Conservation (phyloP, 2,888 invertebrate species). For the Netelia fuscicornis region DNA sequence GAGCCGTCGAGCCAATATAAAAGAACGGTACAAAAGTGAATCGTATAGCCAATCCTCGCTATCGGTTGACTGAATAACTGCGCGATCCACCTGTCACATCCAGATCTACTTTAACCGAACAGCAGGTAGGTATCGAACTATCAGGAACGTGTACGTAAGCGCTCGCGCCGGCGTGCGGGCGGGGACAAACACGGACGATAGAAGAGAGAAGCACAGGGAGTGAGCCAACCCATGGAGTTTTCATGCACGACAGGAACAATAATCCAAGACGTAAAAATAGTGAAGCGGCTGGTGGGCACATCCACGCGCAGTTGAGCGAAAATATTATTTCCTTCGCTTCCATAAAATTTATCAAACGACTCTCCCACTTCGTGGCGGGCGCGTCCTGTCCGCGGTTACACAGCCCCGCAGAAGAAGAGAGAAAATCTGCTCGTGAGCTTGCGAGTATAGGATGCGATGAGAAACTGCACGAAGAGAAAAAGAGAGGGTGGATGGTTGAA, state of each 20-base stretch:
- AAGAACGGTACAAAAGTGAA: constrained; percentile 60
- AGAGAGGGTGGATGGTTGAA: neutral
- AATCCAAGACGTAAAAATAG: constrained; percentile 21
- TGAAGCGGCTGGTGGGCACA: constrained; percentile 64
- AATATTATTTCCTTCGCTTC: constrained; percentile 79
- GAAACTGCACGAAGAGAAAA: constrained; percentile 17
- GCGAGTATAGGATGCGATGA: constrained; percentile 1
- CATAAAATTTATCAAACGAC: constrained; percentile 81
- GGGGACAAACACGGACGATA: neutral
- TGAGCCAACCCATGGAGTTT: neutral
- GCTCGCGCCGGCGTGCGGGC: too few relatives aligned
- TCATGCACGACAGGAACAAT: neutral
- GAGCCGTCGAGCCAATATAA: constrained; percentile 63
- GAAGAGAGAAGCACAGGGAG: neutral
- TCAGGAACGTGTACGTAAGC: constrained; percentile 32
- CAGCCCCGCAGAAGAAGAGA: neutral
- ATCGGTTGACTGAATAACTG: constrained; percentile 78
- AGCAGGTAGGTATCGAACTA: constrained; percentile 69
- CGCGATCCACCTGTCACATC: constrained; percentile 77
- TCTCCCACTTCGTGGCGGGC: constrained; percentile 25
- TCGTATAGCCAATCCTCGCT: constrained; percentile 71
- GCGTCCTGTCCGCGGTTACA: constrained; percentile 54
- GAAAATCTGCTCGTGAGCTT: constrained; percentile 52
- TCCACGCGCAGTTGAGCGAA: constrained; percentile 75
- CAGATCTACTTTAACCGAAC: constrained; percentile 72